phyloP scores from a whole-genome alignment of 2,113 vertebrate genomes.

The Cyprinodon tularosa region DNA sequence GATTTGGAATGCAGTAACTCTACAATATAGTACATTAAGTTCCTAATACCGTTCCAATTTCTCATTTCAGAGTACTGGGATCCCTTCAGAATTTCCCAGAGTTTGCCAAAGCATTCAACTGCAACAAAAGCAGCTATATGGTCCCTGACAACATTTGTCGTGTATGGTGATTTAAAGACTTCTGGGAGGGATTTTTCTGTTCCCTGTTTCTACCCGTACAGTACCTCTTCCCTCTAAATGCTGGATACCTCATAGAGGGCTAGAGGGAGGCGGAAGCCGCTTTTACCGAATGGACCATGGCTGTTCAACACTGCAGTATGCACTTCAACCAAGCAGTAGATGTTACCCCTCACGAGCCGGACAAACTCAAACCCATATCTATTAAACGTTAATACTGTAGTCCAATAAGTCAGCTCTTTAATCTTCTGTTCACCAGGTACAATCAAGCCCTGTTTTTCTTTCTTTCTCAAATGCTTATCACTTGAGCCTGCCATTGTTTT shows the following conservation, averaged over 20 bases:
- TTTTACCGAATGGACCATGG: constrained; percentile 59
- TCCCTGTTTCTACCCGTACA: background rate
- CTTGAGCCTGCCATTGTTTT: constrained; percentile 24
- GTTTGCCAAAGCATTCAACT: constrained; percentile 91
- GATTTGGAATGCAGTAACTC: background rate
- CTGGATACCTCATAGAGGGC: constrained; percentile 45
- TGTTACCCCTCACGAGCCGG: constrained; percentile 44
- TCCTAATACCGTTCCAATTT: constrained; percentile 8
- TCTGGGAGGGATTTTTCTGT: constrained; percentile 18
- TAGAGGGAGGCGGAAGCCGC: constrained; percentile 41
- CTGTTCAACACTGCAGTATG: constrained; percentile 57
- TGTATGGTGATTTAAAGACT: constrained; percentile 85
- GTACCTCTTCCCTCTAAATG: constrained; percentile 54
- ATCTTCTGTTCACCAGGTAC: constrained; percentile 56
- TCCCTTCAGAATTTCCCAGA: constrained; percentile 93
- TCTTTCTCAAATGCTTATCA: constrained; percentile 5
- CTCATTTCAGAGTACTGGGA: constrained; percentile 86
- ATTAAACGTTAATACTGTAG: constrained; percentile 52
- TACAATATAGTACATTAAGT: constrained; percentile 3
- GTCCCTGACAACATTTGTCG: constrained; percentile 86
- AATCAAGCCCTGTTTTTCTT: constrained; percentile 35
- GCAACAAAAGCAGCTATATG: constrained; percentile 85
- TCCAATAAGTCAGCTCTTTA: constrained; percentile 56
- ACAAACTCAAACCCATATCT: constrained; percentile 37
- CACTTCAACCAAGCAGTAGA: constrained; percentile 57